These are phyloP conservation scores for Notothenia coriiceps DNA, from an alignment of 2,113 vertebrate genomes.

Conservation along the genomic window DNA sequence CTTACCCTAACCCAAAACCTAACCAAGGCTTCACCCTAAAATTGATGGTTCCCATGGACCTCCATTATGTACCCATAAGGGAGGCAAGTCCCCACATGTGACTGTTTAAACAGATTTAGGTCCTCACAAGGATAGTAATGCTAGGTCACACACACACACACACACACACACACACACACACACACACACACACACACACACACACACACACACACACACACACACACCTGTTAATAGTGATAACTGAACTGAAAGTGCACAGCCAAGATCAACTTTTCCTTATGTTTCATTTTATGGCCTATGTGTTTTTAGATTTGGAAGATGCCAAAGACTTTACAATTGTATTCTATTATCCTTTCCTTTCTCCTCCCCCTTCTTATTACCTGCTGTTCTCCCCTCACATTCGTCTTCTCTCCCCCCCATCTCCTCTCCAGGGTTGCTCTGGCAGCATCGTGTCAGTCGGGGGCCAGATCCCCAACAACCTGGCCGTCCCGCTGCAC, in stretches of 20 bases:
- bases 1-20: too few species aligned
- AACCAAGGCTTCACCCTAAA: too few species aligned
- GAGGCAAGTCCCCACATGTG: too few species aligned
- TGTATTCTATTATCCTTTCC: neutral
- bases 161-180: too few species aligned
- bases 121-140: too few species aligned
- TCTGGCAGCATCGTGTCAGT: constrained; percentile 94
- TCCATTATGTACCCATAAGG: too few species aligned
- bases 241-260: constrained; percentile 29
- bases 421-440: constrained; percentile 83
- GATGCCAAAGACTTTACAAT: neutral
- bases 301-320: constrained; percentile 31
- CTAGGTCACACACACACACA: too few species aligned
- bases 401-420: neutral
- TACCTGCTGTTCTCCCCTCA: constrained; percentile 1
- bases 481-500: constrained; percentile 90
- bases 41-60: too few species aligned
- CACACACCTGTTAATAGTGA: neutral
- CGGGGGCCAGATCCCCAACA: constrained; percentile 96
- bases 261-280: too few species aligned
- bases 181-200: too few species aligned
- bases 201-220: neutral
- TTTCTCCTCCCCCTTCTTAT: neutral
- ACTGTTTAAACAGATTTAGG: too few species aligned
- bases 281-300: too few species aligned